These are phyloP conservation scores for Amblyopsis hoosieri DNA, from an alignment of 2,797 vertebrate genomes.

Conservation along the genomic window DNA sequence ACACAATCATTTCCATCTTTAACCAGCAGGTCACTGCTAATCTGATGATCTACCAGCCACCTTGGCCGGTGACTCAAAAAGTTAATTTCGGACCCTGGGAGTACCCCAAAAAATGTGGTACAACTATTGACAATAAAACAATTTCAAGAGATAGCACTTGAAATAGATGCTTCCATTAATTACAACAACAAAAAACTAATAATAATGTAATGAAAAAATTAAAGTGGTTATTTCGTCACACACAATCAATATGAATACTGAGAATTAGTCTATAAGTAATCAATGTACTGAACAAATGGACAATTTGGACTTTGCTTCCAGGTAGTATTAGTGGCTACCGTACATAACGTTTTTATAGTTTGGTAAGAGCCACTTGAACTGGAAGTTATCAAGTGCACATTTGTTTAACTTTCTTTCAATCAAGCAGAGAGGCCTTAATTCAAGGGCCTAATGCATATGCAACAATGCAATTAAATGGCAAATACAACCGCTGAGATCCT, in stretches of 20 bases:
- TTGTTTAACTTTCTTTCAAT: constrained; percentile 53
- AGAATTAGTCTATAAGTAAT: neutral
- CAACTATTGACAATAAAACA: too few species aligned
- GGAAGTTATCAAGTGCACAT: constrained; percentile 13
- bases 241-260: neutral
- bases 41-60: too few species aligned
- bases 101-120: too few species aligned
- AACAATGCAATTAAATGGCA: constrained; percentile 57
- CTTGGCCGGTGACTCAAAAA: too few species aligned
- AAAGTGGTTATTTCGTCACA: neutral
- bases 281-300: neutral
- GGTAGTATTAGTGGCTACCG: constrained; percentile 8
- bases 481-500: constrained; percentile 50
- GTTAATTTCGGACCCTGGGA: too few species aligned
- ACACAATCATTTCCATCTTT: constrained; percentile 16
- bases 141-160: too few species aligned
- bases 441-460: constrained; percentile 61
- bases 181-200: too few species aligned
- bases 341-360: constrained; percentile 29
- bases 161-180: too few species aligned
- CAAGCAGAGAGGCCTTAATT: constrained; percentile 50
- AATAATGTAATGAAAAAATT: too few species aligned
- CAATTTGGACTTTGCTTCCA: constrained; percentile 1
- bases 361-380: constrained; percentile 43
- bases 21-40: too few species aligned